These are phyloP conservation scores for Aulostomus chinensis DNA, from an alignment of 2,797 vertebrate genomes.

Conservation along the genomic window DNA sequence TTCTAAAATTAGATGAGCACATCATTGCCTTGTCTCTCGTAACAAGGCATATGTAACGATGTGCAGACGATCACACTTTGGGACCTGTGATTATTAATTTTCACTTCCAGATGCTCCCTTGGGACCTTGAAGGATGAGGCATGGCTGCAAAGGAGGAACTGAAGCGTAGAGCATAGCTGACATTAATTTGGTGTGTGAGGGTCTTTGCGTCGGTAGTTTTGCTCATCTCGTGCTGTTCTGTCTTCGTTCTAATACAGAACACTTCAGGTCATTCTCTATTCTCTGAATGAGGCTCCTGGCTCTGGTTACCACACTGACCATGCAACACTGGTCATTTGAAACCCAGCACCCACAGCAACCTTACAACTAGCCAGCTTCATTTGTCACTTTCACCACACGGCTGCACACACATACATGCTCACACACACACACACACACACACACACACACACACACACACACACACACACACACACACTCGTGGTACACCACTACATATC, in stretches of 20 bases:
- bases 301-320: conserved; percentile 53
- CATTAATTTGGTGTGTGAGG: conserved; percentile 2
- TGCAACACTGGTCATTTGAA: conserved; percentile 43
- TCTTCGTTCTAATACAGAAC: neutral
- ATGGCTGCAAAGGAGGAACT: conserved; percentile 16
- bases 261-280: conserved; percentile 21
- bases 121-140: conserved; percentile 34
- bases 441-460: no score
- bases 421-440: no score
- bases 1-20: conserved; percentile 50
- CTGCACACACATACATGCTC: no score
- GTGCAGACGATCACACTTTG: conserved; percentile 60
- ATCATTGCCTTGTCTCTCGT: conserved; percentile 29
- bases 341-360: conserved; percentile 41
- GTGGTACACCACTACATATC: neutral
- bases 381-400: conserved; percentile 62
- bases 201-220: neutral
- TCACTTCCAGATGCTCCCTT: conserved; percentile 50
- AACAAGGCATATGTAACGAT: conserved; percentile 51
- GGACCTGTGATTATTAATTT: conserved; percentile 70
- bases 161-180: neutral
- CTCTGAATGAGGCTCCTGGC: conserved; percentile 42
- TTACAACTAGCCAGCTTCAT: conserved; percentile 39
- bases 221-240: neutral
- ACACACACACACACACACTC: neutral